Base-by-base conservation (phyloP, 1,140 invertebrate genomes). In the Acromyrmex echinatior region DNA sequence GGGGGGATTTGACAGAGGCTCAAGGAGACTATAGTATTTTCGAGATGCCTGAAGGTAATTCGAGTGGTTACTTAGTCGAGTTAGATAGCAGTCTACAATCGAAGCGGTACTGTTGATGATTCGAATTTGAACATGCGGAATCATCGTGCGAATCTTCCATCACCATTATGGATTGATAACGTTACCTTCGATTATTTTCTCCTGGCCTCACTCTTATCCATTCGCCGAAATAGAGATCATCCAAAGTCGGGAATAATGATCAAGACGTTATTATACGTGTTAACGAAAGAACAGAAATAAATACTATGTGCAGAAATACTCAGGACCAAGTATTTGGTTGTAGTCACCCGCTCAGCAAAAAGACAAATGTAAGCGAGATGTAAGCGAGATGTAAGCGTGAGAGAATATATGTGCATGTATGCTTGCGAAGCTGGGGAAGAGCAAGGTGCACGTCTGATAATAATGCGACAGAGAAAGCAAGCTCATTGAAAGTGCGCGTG, bases 261-360 rank as follows among this genome's bases (percentile, higher is more conserved):
- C 28, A n/a, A 70, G 77, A 82, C 88, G 65, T 91, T 91, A 58
- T 53, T 51, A 70, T 39, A 63, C 28, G 74, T 84, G 63, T 87
- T 87, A 70, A 86, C 68, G 60, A 86, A 90, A 60, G 35, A 76
- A 89, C 49, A 76, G 71, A 74, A 58, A 39, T 68, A 76, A 84
- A 86, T 85, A 91, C 86, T 92, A 95, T 94, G 66, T 70, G 90
- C 91, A 94, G 91, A 95, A 95, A 95, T 95, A 95, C 95, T 95
- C 95, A 95, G 95, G 95, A 95, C 94, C 94, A 94, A 95, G 93
- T 93, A 92, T 95, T 92, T 95, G 93, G 94, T 93, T 95, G 94
- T 93, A 93, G 94, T 95, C 94, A 94, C 92, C 91, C 91, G 87
- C 90, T 92, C 82, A 87, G 39, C 7, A 90, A 78, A 86, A 73